Evolutionary conservation across 1,140 invertebrate species (phyloP), one percentile per base, ranked within the genome.

Genomic region (Antheraea mylitta): DNA sequence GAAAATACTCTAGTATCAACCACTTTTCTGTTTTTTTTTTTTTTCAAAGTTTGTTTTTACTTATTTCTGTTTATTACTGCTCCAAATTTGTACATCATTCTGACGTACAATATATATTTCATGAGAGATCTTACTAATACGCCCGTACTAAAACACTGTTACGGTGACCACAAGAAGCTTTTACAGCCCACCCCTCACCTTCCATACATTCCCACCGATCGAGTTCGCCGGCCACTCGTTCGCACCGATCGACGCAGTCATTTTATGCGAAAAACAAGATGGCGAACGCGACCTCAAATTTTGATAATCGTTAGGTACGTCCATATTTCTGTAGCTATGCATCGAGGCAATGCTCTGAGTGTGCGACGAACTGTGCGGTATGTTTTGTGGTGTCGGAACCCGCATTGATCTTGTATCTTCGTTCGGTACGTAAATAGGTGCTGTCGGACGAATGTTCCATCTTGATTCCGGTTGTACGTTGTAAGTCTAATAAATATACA

Each of bases 181-280:
- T 68, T 68, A 78, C 74, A 80, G 84, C 87, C 90, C 87, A 82
- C 85, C 89, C 88, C 91, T 92, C 92, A 93, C 92, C 92, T 93
- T 93, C 92, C 91, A 92, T 45, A 84, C 83, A 67, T 85, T 83
- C 71, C 79, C 76, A 68, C 82, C 86, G 68, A 71, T 75, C 63
- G 86, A 83, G 75, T 90, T 82, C 71, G 87, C 83, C 45, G 45
- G 45, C 92, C 92, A 93, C 61, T 92, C 89, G 83, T 92, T 90
- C 64, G 82, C 85, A 80, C 88, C 87, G 82, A 87, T 83, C 63
- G 87, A 86, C 72, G 88, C 85, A 68, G 86, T 86, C 90, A 92
- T 92, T 72, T 92, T 92, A 80, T 92, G 92, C 0, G 90, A 92
- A 69, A 92, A 92, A 82, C 90, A 93, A 86, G 90, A 92, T 85